Conservation (phyloP, 2,797 vertebrate genomes). For the Argyrosomus regius region DNA sequence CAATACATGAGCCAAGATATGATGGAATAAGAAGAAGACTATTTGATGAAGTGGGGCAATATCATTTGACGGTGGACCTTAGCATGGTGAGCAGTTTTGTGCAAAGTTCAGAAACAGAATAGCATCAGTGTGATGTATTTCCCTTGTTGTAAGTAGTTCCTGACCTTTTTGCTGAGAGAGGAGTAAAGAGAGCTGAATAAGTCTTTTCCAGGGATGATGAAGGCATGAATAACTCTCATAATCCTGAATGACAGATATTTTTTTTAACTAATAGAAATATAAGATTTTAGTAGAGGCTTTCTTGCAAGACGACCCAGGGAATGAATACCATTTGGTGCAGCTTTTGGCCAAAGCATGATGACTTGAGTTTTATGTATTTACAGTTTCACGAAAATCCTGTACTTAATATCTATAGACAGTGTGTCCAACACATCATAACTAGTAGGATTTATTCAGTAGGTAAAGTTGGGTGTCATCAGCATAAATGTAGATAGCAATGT, state of each 20-base stretch:
- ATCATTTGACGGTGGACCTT: neutral
- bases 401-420: neutral
- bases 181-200: conserved; percentile 9
- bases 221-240: neutral
- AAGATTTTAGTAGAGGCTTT: neutral
- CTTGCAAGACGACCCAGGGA: neutral
- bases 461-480: conserved; percentile 59
- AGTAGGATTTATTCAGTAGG: neutral
- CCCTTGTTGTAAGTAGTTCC: conserved; percentile 16
- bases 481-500: neutral
- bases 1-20: neutral
- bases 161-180: neutral
- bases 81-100: neutral
- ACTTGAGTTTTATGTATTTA: neutral
- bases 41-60: neutral
- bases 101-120: neutral
- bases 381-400: neutral
- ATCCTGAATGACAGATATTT: conserved; percentile 15
- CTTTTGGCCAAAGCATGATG: neutral
- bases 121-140: neutral
- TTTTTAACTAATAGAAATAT: conserved; percentile 12
- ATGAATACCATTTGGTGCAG: neutral
- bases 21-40: neutral
- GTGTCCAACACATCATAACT: neutral
- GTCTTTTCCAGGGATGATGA: neutral